Conservation (phyloP, 2,113 vertebrate species). For the Saccopteryx leptura region DNA sequence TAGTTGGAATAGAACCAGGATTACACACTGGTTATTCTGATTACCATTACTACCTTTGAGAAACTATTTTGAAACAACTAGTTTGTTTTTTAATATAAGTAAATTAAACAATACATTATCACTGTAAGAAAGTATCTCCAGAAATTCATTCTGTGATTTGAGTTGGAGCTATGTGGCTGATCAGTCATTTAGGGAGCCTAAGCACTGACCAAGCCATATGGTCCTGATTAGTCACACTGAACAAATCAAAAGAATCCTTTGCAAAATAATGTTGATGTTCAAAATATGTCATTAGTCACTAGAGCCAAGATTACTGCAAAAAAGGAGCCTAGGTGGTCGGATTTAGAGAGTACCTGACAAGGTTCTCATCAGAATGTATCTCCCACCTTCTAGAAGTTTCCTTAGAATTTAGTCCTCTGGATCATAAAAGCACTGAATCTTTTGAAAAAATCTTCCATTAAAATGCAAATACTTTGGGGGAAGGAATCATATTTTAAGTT, state of each 20-base stretch:
- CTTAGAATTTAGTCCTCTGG: neutral
- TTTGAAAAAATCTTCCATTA: slow-evolving; percentile 19
- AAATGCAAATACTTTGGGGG: neutral
- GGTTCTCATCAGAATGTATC: neutral
- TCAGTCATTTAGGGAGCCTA: neutral
- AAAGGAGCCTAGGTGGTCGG: neutral
- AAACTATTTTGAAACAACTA: neutral
- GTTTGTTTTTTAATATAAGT: slow-evolving; percentile 3
- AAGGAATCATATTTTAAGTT: neutral
- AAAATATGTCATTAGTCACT: neutral
- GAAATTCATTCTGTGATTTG: neutral
- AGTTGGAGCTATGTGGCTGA: neutral
- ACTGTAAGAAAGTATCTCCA: neutral
- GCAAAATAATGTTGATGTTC: slow-evolving; percentile 16
- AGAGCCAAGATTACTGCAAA: neutral
- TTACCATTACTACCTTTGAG: neutral
- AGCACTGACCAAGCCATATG: slow-evolving; percentile 1
- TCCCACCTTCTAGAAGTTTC: neutral
- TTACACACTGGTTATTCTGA: neutral
- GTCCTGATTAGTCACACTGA: slow-evolving; percentile 32
- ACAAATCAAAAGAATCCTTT: slow-evolving; percentile 47
- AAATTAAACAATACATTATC: slow-evolving; percentile 14
- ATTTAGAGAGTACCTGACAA: neutral
- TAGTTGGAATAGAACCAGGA: neutral
- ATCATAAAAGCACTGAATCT: neutral